Base-by-base conservation (phyloP, 2,888 invertebrate species). In the Eupithecia dodoneata region DNA sequence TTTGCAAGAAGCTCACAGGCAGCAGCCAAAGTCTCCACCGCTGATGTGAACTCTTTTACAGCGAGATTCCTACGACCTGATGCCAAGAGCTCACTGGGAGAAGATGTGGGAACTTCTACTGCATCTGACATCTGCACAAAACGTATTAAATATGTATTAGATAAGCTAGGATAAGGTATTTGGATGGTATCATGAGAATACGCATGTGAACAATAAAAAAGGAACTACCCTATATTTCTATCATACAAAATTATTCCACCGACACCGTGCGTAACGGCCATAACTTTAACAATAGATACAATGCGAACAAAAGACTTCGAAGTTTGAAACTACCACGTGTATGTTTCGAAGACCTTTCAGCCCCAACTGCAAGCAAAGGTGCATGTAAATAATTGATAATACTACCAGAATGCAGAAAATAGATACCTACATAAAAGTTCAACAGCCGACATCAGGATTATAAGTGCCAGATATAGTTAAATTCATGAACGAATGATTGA, bases 11-110 rank as follows among this genome's bases (percentile, higher is more conserved):
- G 87, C 85, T 97, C 96, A 84, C 97, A 97, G 0, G 97, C 97
- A 83, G 96, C 94, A 75, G 97, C 96, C n/a, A 98, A 91, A 0
- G 97, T 96, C 73, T 96, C 96, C 2, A 97, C 97, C 0, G 99
- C 98, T 69, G 96, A 95, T 75, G 94, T 95, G 87, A 97, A 98
- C 87, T 98, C 97, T 85, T 89, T 96, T 0, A 98, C 97, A n/a
- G 97, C 95, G 75, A 97, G 96, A 84, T 98, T 97, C 41, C 98
- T 96, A 76, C 97, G 97, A 2, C 98, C 98, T 76, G 96, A 96
- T 13, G 96, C 96, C 65, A 97, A 94, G 45, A 97, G 91, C 81
- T 97, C 96, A 2, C 92, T 85, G 0, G 96, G 91, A 74, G 96
- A 94, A 41, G 95, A 91, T 59, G 88, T 87, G 47, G 92, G 94